Conservation (phyloP, 2,797 vertebrate species). For the Tamandua tetradactyla region DNA sequence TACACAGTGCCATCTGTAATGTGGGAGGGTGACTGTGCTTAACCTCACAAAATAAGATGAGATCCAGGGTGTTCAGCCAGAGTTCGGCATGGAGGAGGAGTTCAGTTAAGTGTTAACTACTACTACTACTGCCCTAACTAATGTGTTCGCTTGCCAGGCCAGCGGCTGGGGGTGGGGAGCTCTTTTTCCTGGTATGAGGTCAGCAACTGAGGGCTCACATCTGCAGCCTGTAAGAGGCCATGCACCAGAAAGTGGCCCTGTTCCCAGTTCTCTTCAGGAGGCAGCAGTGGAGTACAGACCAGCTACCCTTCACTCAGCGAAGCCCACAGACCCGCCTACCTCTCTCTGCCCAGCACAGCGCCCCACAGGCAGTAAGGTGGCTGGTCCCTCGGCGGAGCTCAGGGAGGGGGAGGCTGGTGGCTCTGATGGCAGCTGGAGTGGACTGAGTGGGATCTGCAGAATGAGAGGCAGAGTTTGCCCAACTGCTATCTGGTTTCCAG, state of each 20-base stretch:
- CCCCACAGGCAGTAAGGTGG: constrained; percentile 62
- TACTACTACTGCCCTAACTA: not conserved
- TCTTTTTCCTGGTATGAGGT: not conserved
- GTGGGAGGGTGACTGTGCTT: not conserved
- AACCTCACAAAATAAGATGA: not conserved
- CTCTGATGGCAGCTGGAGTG: constrained; percentile 65
- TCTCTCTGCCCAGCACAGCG: constrained; percentile 80
- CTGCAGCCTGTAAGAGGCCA: not conserved
- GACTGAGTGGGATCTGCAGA: constrained; percentile 77
- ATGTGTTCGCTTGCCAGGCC: not conserved
- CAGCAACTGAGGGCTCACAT: not conserved
- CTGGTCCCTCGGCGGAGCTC: constrained; percentile 73
- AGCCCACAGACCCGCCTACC: constrained; percentile 75
- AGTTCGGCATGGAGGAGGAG: not conserved
- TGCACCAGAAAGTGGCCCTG: not conserved
- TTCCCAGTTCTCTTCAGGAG: not conserved
- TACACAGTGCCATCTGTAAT: not conserved
- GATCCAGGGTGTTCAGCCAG: not conserved
- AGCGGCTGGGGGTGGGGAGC: not conserved
- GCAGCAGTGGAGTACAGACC: not conserved
- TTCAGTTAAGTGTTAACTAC: not conserved
- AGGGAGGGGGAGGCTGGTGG: constrained; percentile 55
- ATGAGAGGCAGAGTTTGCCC: fast-evolving
- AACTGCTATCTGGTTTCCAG: not conserved
- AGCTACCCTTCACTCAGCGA: not conserved